Evolutionary conservation across 2,888 invertebrate species (phyloP), one percentile per base, ranked within the genome.

Genomic region (Eupithecia exiguata): DNA sequence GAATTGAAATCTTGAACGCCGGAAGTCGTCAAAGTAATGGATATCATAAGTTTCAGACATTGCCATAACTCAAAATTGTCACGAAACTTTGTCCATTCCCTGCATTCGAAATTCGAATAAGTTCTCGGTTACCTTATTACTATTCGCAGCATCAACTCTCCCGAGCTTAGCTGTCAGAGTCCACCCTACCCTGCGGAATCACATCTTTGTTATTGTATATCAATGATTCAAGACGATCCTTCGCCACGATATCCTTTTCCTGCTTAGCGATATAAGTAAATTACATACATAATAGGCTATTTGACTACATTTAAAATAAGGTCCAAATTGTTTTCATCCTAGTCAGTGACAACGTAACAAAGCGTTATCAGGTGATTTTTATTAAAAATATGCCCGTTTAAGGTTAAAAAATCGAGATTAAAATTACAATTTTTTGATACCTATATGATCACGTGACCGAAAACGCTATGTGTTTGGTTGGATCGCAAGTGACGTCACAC

Each of bases 41-140:
- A 63, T 65, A 36, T 65, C 63, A 65, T 58, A 65, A 65, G n/a
- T 38, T 38, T n/a, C 38, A 38, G 63, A 65, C 63, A 65, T 65
- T 65, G 63, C 38, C 66, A 38, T 66, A 66, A 66, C 66, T 66
- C 66, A 65, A 65, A 65, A 65, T 43, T 38, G 66, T 66, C 66
- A 36, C 66, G 21, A 66, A 61, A 69, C 69, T 61, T 69, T 40
- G 69, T n/a, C 69, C 61, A 61, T 61, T 61, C 40, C 25, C 66
- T 66, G 66, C 40, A 43, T 66, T 66, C 40, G 25, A 66, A 66
- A 40, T 40, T 21, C 38, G 66, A 43, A 66, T 38, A 66, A 66
- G 40, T 66, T 40, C 38, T 35, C 18, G 62, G 62, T 16, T 5
- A n/a, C 40, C 66, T 66, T 40, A 66, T 66, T 66, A 25, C 25